Evolutionary conservation across 2,113 vertebrate species (phyloP).

Genomic region (Lophochroa leadbeateri): DNA sequence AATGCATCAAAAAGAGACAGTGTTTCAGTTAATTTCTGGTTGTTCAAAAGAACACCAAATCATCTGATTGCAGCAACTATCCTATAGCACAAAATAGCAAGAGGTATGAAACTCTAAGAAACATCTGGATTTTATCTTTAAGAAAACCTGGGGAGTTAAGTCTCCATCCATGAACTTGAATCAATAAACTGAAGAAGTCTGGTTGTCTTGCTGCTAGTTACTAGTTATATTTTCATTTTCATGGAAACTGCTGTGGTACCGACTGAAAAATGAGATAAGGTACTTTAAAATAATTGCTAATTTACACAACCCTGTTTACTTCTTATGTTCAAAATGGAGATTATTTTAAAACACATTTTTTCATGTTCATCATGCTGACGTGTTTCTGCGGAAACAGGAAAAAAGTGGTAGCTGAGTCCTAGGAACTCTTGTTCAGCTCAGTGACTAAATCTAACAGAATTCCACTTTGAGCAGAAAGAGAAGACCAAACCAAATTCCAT

Average conservation of each 20-base stretch:
- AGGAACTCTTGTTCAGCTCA: neutral
- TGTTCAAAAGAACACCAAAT: neutral
- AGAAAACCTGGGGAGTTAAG: neutral
- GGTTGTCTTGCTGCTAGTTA: neutral
- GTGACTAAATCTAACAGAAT: neutral
- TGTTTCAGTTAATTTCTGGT: neutral
- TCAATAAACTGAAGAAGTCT: neutral
- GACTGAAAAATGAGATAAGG: constrained; percentile 3
- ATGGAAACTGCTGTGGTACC: neutral
- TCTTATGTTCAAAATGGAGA: constrained; percentile 16
- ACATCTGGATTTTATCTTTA: neutral
- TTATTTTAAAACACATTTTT: constrained; percentile 49
- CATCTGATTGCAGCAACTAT: neutral
- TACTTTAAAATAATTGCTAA: constrained; percentile 1
- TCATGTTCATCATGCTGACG: constrained; percentile 2
- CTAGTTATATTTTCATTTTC: neutral
- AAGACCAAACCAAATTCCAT: neutral
- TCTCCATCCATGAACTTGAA: neutral
- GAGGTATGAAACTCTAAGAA: neutral
- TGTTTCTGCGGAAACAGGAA: constrained; percentile 56
- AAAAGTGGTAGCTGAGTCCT: constrained; percentile 14
- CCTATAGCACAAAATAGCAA: neutral
- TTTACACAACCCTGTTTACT: constrained; percentile 15
- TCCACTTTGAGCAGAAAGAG: neutral
- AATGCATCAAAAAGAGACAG: neutral